Conservation (phyloP, 1,140 invertebrate species). For the Magallana gigas region DNA sequence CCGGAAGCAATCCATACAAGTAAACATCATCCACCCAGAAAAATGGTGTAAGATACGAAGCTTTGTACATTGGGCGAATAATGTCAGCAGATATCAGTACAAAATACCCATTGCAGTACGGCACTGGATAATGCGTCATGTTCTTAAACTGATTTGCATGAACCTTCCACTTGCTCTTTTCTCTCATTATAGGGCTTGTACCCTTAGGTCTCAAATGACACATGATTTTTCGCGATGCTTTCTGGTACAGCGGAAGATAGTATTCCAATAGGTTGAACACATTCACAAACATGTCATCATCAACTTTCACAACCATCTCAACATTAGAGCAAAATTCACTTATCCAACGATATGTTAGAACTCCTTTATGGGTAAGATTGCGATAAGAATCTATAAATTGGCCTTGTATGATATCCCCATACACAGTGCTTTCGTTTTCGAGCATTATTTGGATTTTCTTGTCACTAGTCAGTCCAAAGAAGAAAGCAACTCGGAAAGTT, state of each 20-base stretch:
- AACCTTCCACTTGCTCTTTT: constrained; percentile 52
- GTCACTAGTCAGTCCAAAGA: constrained; percentile 59
- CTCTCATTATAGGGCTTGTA: constrained; percentile 57
- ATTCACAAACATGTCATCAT: constrained; percentile 92
- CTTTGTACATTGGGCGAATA: constrained; percentile 70
- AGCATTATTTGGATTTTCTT: constrained; percentile 52
- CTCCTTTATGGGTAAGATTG: constrained; percentile 81
- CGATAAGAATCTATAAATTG: constrained; percentile 69
- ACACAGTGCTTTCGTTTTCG: constrained; percentile 56
- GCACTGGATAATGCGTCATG: constrained; percentile 49
- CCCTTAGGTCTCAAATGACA: constrained; percentile 60
- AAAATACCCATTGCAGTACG: constrained; percentile 77
- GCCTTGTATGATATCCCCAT: constrained; percentile 71
- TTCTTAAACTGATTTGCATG: constrained; percentile 51
- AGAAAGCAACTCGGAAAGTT: constrained; percentile 62
- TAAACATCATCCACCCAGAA: constrained; percentile 78
- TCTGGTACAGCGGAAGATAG: constrained; percentile 36
- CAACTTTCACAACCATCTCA: constrained; percentile 90
- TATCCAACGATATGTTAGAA: constrained; percentile 92
- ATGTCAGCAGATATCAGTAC: constrained; percentile 75
- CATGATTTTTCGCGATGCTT: constrained; percentile 49
- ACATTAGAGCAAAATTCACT: constrained; percentile 83
- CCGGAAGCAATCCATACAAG: constrained; percentile 72
- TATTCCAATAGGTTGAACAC: constrained; percentile 79
- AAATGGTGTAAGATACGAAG: constrained; percentile 64